Percentiles rank a stretch among this genome's conserved stretches.
Conservation (phyloP, 1,140 invertebrate genomes). For the Caenorhabditis latens region DNA sequence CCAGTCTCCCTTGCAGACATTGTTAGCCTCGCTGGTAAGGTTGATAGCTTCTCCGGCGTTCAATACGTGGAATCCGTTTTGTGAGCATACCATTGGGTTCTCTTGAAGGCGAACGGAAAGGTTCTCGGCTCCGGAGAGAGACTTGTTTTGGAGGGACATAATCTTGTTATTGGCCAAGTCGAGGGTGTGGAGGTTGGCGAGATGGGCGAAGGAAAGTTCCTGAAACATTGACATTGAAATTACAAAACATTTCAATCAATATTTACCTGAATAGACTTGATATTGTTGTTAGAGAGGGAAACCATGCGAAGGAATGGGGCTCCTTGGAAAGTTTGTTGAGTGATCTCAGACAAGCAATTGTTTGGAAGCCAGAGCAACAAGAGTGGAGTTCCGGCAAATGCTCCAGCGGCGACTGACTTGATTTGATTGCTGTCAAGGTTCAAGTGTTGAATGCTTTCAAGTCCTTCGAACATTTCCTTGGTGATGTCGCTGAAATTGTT, state of each 20-base stretch:
- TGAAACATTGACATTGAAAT: slow-evolving; percentile 61
- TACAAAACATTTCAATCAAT: background rate
- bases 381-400: slow-evolving; percentile 74
- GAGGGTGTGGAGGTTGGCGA: slow-evolving; percentile 76
- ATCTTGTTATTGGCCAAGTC: slow-evolving; percentile 77
- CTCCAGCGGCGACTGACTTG: slow-evolving; percentile 74
- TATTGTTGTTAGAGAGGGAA: slow-evolving; percentile 77
- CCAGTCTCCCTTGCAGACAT: slow-evolving; percentile 75
- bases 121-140: slow-evolving; percentile 74
- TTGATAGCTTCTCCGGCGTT: slow-evolving; percentile 76
- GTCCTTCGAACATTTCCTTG: slow-evolving; percentile 71
- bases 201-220: slow-evolving; percentile 75
- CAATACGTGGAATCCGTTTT: slow-evolving; percentile 77
- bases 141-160: slow-evolving; percentile 67
- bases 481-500: slow-evolving; percentile 73
- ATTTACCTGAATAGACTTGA: slow-evolving; percentile 71
- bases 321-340: slow-evolving; percentile 75
- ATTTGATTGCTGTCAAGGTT: slow-evolving; percentile 76
- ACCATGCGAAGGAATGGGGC: slow-evolving; percentile 76
- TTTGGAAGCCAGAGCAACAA: slow-evolving; percentile 76
- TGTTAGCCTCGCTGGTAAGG: slow-evolving; percentile 75
- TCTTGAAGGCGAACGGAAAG: slow-evolving; percentile 76
- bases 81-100: slow-evolving; percentile 76
- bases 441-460: slow-evolving; percentile 75
- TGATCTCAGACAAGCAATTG: slow-evolving; percentile 73